Percentiles rank a stretch among this genome's conserved stretches.
These are phyloP conservation scores for Anthopleura xanthogrammica DNA, from an alignment of 92 coral and sea anemone genomes.

Conservation along the genomic window DNA sequence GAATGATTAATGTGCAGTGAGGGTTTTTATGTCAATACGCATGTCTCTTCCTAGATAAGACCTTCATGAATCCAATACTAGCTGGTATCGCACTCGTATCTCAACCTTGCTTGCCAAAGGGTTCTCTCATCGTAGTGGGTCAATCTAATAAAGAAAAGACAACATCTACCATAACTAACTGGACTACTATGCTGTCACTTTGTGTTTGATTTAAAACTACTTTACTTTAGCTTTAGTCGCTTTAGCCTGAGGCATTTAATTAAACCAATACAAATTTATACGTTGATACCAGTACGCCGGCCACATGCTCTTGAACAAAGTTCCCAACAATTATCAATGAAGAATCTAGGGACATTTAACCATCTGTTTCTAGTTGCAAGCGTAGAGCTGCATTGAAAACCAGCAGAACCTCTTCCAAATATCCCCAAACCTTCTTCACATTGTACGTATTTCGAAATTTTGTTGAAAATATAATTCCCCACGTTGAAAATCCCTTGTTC, in stretches of 20 bases:
- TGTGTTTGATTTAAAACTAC: too few relatives aligned
- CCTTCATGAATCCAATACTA: not conserved
- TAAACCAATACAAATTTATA: not conserved
- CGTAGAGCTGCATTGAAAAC: too few relatives aligned
- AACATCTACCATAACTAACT: not conserved
- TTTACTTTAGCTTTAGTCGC: not conserved
- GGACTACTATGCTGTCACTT: too few relatives aligned
- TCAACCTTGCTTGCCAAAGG: not conserved
- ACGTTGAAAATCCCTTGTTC: too few relatives aligned
- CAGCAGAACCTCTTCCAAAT: too few relatives aligned
- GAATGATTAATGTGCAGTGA: not conserved
- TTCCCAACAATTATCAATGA: too few relatives aligned
- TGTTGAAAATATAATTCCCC: too few relatives aligned
- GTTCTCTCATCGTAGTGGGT: not conserved
- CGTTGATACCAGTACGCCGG: too few relatives aligned
- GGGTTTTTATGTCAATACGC: not conserved
- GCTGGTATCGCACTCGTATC: not conserved
- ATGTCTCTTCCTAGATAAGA: not conserved
- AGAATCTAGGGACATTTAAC: not conserved
- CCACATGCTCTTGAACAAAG: too few relatives aligned
- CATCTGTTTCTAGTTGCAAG: not conserved
- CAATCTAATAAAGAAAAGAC: not conserved
- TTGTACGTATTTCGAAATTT: too few relatives aligned
- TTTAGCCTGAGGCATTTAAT: not conserved
- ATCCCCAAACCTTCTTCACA: too few relatives aligned